These are phyloP conservation scores for Timema podura DNA, from an alignment of 2,888 invertebrate genomes.

Conservation along the genomic window DNA sequence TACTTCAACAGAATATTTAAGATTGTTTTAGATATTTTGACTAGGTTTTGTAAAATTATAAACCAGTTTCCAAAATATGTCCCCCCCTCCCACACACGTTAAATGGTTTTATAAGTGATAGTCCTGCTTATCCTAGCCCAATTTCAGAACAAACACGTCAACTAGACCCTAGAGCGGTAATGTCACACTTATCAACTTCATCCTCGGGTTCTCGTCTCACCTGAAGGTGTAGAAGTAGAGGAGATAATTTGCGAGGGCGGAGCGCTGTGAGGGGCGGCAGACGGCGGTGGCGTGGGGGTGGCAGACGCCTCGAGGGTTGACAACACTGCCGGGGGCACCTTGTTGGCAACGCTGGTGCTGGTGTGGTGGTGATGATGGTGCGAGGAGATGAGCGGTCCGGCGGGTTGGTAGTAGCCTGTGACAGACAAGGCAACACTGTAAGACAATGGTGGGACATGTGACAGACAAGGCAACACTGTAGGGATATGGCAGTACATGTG, in stretches of 20 bases:
- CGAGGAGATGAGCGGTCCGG: constrained; percentile 76
- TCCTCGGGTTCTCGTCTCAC: background rate
- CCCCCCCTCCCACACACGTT: background rate
- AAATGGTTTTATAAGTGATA: background rate
- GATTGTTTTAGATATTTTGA: too few relatives aligned
- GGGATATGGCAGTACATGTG: too few relatives aligned
- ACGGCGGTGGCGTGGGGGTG: constrained; percentile 49
- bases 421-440: too few relatives aligned
- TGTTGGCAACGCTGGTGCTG: constrained; percentile 8
- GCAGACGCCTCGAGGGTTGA: constrained; percentile 50
- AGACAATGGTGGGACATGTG: too few relatives aligned
- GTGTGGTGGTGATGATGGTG: constrained; percentile 38
- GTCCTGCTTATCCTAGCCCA: too few relatives aligned
- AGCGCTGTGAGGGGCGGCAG: constrained; percentile 39
- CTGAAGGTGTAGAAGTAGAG: constrained; percentile 13
- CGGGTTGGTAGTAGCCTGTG: constrained; percentile 88
- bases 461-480: too few relatives aligned
- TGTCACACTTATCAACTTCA: too few relatives aligned
- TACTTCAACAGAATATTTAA: too few relatives aligned
- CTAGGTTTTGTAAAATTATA: background rate
- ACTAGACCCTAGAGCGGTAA: too few relatives aligned
- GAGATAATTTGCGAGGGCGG: constrained; percentile 20
- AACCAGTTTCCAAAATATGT: background rate
- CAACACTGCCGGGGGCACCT: constrained; percentile 38
- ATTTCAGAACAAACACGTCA: too few relatives aligned